A percentile compares a stretch with the other conserved stretches of the same genome.
phyloP scores from a whole-genome alignment of 2,888 invertebrate genomes.

The Conomelus anceps region DNA sequence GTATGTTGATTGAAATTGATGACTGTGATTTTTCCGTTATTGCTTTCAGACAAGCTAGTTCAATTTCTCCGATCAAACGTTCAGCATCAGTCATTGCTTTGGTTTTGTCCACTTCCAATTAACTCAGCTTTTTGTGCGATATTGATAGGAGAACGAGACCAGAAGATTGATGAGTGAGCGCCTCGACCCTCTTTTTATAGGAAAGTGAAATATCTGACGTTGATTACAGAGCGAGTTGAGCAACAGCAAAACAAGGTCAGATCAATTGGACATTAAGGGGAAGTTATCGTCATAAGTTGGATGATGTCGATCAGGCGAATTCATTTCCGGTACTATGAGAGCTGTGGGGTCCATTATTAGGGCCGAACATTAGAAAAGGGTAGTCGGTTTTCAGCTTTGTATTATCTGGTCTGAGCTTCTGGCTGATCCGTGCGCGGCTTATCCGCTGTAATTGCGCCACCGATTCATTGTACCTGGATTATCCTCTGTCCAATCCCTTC shows the following conservation, averaged over 20 bases:
- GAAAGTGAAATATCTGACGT: background rate
- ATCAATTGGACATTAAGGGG: background rate
- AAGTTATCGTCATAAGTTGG: background rate
- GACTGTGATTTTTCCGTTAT: too few relatives aligned
- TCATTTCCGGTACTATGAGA: background rate
- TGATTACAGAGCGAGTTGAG: background rate
- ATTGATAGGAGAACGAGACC: background rate
- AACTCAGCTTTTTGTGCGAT: background rate
- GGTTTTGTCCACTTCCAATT: background rate
- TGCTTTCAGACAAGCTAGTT: too few relatives aligned
- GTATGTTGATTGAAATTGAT: too few relatives aligned
- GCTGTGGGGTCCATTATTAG: background rate
- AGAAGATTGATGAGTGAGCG: background rate
- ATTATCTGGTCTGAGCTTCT: background rate
- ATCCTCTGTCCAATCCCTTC: constrained; percentile 5
- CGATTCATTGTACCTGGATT: constrained; percentile 18
- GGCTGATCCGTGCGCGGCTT: constrained; percentile 4
- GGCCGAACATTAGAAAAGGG: background rate
- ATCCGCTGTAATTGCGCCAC: constrained; percentile 19
- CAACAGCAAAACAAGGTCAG: background rate
- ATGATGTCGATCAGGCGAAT: background rate
- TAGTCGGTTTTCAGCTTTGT: background rate
- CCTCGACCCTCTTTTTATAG: background rate
- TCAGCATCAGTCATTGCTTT: background rate
- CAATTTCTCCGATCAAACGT: background rate